These are phyloP conservation scores for Chiloscyllium punctatum DNA, from an alignment of 2,797 vertebrate genomes.

Conservation along the genomic window DNA sequence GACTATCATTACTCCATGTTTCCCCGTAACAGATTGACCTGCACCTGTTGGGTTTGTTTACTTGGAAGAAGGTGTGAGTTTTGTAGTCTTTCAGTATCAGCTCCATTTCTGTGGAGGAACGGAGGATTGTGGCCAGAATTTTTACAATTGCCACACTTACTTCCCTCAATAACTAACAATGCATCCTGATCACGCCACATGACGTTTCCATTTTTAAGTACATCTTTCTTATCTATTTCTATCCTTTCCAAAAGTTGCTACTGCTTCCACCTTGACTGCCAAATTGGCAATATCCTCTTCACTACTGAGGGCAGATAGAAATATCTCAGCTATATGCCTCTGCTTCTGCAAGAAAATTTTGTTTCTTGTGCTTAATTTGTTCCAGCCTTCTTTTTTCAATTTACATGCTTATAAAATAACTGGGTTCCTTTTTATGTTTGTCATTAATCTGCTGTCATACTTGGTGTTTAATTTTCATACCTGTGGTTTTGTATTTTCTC, in stretches of 20 bases:
- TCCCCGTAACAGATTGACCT: neutral
- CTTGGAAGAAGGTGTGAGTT: neutral
- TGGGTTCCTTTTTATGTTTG: neutral
- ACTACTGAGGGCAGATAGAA: neutral
- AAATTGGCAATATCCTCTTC: neutral
- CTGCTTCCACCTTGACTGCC: neutral
- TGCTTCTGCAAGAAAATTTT: neutral
- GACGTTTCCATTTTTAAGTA: neutral
- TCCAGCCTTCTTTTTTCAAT: neutral
- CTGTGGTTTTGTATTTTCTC: neutral
- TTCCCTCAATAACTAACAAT: neutral
- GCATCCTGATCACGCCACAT: neutral
- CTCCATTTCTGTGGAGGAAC: neutral
- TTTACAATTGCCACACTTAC: neutral
- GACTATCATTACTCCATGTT: neutral
- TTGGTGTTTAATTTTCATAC: neutral
- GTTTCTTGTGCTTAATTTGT: neutral
- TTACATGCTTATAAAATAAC: neutral
- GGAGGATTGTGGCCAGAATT: neutral
- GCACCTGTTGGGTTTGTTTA: neutral
- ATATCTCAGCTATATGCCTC: neutral
- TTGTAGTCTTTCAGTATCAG: neutral
- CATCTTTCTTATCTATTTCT: neutral
- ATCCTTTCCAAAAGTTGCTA: neutral
- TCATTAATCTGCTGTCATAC: neutral